Evolutionary conservation across 2,888 invertebrate species (phyloP), one percentile per base, ranked within the genome.

Genomic region (Phymatocera aterrima): DNA sequence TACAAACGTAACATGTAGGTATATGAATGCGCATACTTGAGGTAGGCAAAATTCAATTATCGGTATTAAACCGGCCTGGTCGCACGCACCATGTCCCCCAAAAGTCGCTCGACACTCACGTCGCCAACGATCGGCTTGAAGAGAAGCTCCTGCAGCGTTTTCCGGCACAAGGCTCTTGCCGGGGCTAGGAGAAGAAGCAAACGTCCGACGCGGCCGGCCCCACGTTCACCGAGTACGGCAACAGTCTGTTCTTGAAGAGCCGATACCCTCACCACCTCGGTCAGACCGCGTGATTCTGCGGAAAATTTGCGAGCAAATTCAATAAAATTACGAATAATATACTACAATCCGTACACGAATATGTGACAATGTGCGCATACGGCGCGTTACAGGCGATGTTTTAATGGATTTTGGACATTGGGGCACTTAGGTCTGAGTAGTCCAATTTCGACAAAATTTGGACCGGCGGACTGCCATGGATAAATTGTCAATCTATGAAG

Each of bases 211-310:
- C 97, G 92, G 0, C 93, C 91, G 0, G 93, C 90, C 85, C 95
- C 94, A 87, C 96, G 94, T 83, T 96, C 95, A 84, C 95, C 94
- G 31, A 97, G 91, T 90, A 95, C 94, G 3, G 95, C 92, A 80
- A 96, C 94, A 0, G 96, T 95, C 88, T 97, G 96, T 83, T 97
- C 97, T 91, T 97, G 97, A 0, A 97, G 90, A 64, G 94, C 92
- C 83, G 93, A 94, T 80, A 95, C 92, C 82, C 94, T 93, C 6
- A 89, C 90, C 0, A 92, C 88, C 83, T 95, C 94, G 68, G 93
- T 92, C 65, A 95, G 90, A 0, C 94, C 94, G 80, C 93, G 91
- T 15, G 93, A 92, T 88, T 95, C 95, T 80, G 28, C 37, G n/a
- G 15, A 40, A 28, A 18, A 37, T 5, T n/a, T 1, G 18, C 2